Evolutionary conservation across 2,113 vertebrate species (phyloP), one percentile per base, ranked within the genome.

Genomic region (Electrona antarctica): DNA sequence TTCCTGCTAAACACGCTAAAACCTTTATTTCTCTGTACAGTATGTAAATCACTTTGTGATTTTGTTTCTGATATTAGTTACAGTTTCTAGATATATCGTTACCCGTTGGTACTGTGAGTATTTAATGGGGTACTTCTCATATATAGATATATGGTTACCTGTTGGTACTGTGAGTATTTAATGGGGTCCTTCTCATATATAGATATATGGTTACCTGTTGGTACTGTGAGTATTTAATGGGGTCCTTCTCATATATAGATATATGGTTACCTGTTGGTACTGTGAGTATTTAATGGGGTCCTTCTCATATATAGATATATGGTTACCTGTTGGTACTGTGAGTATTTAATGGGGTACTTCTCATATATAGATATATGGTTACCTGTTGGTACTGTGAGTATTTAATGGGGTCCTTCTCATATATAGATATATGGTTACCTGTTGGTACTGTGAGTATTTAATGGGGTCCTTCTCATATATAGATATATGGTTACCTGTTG

Each of bases 341-440:
- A 96, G 74, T 98, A 98, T 87, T 98, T 98, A 79, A 97, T 95
- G 4, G 95, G 96, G 81, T 98, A 96, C 80, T 98, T 98, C 84
- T 98, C 96, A 74, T 97, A 98, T 0, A 98, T n/a, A n/a, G n/a
- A n/a, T n/a, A n/a, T n/a, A n/a, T n/a, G n/a, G n/a, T n/a, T n/a
- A 97, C 96, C 94, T 96, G 95, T 76, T 97, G 96, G 81, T 98
- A 98, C 67, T 97, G 96, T 61, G 96, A 96, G 74, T 98, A 98
- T 87, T 98, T 98, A 79, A 97, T 95, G 4, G 95, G 96, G 81
- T 98, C 96, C 80, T 98, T 98, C 84, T 98, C 96, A 74, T 97
- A 98, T 0, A 98, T n/a, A n/a, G n/a, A n/a, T n/a, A n/a, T n/a
- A n/a, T n/a, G n/a, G n/a, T n/a, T n/a, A 97, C 96, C 94, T 96